phyloP scores from a whole-genome alignment of 2,888 invertebrate species.

The Laothoe populi region DNA sequence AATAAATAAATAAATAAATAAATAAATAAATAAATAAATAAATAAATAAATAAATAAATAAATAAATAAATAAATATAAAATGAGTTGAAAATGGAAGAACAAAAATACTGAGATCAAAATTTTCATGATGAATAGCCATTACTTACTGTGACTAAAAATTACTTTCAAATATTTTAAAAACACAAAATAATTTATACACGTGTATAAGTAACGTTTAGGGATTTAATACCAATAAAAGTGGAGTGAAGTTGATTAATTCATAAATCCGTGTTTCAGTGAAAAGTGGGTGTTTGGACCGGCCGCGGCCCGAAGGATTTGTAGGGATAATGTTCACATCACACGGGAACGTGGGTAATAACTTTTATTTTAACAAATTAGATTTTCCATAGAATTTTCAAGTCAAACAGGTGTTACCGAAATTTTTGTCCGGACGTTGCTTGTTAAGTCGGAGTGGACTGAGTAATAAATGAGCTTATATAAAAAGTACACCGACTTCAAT shows the following conservation, averaged over 20 bases:
- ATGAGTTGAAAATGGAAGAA: too few species aligned
- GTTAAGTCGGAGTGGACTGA: too few species aligned
- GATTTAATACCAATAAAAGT: background rate
- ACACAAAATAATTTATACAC: background rate
- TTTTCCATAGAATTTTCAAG: background rate
- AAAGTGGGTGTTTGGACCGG: background rate
- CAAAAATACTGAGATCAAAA: too few species aligned
- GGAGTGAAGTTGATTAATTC: slow-evolving; percentile 15
- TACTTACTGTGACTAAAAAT: background rate
- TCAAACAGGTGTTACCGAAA: background rate
- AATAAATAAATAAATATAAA: too few species aligned
- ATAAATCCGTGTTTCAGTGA: slow-evolving; percentile 8
- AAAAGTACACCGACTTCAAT: too few species aligned
- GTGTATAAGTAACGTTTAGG: background rate
- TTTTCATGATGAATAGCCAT: too few species aligned
- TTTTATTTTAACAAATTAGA: background rate
- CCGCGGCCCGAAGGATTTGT: slow-evolving; percentile 9
- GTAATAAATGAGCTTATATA: too few species aligned
- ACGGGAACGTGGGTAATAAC: background rate
- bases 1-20: too few species aligned
- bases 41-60: too few species aligned
- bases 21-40: too few species aligned
- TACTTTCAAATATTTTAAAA: background rate
- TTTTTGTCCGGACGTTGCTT: too few species aligned
- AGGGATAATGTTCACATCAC: slow-evolving; percentile 10